phyloP scores from a whole-genome alignment of 2,113 vertebrate genomes.

The Ochotona princeps region DNA sequence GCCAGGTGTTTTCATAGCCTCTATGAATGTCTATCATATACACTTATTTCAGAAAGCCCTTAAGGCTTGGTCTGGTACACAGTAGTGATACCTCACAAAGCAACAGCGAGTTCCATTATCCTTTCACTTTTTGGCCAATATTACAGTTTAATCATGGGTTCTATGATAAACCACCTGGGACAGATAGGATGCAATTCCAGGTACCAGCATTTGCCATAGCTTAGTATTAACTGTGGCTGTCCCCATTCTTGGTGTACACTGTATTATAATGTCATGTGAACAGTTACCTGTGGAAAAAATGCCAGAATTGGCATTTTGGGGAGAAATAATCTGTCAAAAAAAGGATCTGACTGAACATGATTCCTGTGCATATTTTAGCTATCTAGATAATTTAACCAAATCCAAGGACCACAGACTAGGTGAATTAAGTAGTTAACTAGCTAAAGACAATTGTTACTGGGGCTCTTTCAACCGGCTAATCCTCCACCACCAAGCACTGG shows the following conservation, averaged over 20 bases:
- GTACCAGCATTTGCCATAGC: background rate
- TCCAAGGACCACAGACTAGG: background rate
- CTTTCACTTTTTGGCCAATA: background rate
- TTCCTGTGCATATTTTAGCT: background rate
- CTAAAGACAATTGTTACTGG: no score
- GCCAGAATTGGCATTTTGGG: background rate
- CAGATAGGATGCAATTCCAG: background rate
- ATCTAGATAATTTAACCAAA: background rate
- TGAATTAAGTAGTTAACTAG: background rate
- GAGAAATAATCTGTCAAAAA: background rate
- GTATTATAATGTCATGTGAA: background rate
- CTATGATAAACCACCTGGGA: background rate
- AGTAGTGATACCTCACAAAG: background rate
- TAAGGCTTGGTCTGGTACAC: background rate
- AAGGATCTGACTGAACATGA: background rate
- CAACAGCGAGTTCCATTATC: background rate
- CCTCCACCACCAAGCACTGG: no score
- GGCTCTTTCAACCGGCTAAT: no score
- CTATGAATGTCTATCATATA: no score
- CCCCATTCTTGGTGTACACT: background rate
- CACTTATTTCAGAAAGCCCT: no score
- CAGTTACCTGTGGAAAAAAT: background rate
- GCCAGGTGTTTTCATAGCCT: no score
- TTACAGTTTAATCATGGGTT: background rate
- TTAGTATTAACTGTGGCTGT: background rate